phyloP scores from a whole-genome alignment of 2,113 vertebrate genomes.

The Chloropsis hardwickii region DNA sequence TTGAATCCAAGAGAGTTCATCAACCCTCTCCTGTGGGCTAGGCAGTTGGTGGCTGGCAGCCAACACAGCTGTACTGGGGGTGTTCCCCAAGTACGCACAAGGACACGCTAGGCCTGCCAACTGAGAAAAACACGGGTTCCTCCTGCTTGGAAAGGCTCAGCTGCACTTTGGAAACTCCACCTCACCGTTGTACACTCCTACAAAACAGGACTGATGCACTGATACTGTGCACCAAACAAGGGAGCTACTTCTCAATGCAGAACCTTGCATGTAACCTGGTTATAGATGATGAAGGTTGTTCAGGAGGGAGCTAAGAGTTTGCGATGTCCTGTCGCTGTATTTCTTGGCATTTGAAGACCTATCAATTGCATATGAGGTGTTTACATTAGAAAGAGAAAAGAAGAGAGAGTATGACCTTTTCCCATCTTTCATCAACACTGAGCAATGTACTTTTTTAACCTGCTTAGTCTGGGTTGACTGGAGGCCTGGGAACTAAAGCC shows the following conservation, averaged over 20 bases:
- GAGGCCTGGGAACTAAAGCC: neutral
- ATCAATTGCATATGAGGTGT: neutral
- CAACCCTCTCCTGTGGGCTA: neutral
- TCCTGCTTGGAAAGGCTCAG: neutral
- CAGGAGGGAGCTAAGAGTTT: neutral
- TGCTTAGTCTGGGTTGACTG: neutral
- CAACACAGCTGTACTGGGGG: neutral
- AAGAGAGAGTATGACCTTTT: neutral
- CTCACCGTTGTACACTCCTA: neutral
- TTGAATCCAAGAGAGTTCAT: neutral
- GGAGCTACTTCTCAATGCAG: neutral
- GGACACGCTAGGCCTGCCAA: neutral
- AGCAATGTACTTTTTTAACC: neutral
- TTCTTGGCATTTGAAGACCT: neutral
- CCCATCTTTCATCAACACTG: neutral
- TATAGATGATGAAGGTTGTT: neutral
- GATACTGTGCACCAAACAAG: neutral
- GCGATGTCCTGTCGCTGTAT: neutral
- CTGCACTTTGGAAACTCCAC: neutral
- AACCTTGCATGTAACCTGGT: neutral
- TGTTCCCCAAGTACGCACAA: neutral
- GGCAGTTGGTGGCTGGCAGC: neutral
- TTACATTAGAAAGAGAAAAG: neutral
- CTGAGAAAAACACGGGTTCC: neutral
- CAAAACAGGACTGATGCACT: neutral